Conservation (phyloP, 2,797 vertebrate genomes). For the Heterohyrax brucei region DNA sequence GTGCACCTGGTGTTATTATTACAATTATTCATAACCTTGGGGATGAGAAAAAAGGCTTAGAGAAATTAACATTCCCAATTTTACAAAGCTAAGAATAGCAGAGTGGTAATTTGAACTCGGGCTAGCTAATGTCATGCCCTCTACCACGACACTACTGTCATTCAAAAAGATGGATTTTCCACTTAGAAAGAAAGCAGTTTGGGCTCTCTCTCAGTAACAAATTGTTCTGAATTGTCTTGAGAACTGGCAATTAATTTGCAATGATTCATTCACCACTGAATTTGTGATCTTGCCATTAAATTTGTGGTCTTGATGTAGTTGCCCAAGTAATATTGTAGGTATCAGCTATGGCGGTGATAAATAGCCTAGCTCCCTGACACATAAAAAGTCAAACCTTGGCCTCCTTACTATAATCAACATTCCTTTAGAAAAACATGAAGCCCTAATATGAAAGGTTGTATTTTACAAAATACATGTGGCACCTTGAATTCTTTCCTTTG, state of each 20-base stretch:
- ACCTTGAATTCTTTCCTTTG: not conserved
- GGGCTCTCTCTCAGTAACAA: not conserved
- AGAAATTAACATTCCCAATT: not conserved
- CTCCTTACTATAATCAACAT: not conserved
- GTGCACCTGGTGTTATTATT: too few relatives aligned
- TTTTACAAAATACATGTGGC: not conserved
- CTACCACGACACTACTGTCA: not conserved
- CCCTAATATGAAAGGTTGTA: not conserved
- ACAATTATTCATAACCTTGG: not conserved
- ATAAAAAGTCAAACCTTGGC: too few relatives aligned
- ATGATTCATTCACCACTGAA: not conserved
- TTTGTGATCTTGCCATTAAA: not conserved
- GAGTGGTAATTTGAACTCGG: not conserved
- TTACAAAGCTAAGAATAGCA: not conserved
- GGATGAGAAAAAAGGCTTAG: not conserved
- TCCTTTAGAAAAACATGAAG: not conserved
- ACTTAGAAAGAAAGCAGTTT: not conserved
- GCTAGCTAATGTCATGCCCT: not conserved
- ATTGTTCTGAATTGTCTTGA: not conserved
- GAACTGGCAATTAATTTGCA: not conserved
- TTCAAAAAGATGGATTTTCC: not conserved
- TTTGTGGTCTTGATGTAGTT: not conserved
- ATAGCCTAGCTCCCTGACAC: not conserved
- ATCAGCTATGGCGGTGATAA: fast-evolving
- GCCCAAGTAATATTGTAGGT: not conserved